Evolutionary conservation across 2,888 invertebrate genomes (phyloP).

Genomic region (Cheilosia pagana): DNA sequence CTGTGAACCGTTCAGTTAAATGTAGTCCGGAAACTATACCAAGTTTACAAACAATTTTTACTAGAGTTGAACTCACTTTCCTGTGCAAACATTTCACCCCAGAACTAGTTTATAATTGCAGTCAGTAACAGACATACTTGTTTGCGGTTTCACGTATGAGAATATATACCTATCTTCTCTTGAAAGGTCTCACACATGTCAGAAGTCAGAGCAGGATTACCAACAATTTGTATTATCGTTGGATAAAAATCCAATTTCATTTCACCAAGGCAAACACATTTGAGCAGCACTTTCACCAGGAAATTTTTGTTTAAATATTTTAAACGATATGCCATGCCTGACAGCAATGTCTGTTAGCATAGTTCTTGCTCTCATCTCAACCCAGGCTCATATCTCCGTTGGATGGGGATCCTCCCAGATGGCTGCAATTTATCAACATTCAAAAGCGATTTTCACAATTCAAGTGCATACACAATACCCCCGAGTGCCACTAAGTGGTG

Average conservation of each 20-base stretch:
- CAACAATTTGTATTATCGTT: neutral
- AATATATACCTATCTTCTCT: neutral
- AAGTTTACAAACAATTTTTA: too few relatives aligned
- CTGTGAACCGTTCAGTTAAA: too few relatives aligned
- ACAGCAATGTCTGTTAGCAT: constrained; percentile 22
- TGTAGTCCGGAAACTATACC: too few relatives aligned
- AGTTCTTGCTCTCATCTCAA: constrained; percentile 30
- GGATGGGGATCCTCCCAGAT: constrained; percentile 16
- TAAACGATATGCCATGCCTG: constrained; percentile 3
- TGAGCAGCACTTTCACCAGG: constrained; percentile 10
- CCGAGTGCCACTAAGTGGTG: constrained; percentile 62
- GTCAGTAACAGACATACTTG: too few relatives aligned
- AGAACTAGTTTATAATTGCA: too few relatives aligned
- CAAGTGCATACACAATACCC: constrained; percentile 47
- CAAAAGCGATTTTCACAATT: constrained; percentile 66
- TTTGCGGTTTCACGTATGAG: too few relatives aligned
- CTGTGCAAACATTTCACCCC: too few relatives aligned
- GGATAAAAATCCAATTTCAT: constrained; percentile 13
- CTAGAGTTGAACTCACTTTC: too few relatives aligned
- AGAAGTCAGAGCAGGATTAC: neutral
- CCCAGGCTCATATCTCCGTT: neutral
- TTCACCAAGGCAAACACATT: constrained; percentile 1
- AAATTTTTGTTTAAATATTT: constrained; percentile 5
- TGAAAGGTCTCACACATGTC: neutral
- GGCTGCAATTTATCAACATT: constrained; percentile 70